Percentiles rank a stretch among this genome's conserved stretches.
Conservation (phyloP, 2,888 invertebrate species). For the Synergus laeviventris region DNA sequence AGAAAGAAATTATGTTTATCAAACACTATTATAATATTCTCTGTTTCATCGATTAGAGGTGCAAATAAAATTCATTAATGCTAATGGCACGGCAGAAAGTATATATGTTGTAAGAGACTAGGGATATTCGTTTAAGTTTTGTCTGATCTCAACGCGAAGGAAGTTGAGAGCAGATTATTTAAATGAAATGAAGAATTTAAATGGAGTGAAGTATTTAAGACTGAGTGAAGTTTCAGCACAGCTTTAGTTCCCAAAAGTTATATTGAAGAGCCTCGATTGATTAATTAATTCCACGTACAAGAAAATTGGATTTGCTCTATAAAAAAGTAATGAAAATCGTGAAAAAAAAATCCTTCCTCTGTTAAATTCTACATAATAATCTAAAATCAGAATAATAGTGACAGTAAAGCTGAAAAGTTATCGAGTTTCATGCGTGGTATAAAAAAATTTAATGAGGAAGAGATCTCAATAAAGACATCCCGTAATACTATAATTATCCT, state of each 20-base stretch:
- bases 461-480: too few relatives aligned
- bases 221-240: conserved; percentile 53
- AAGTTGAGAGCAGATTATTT: conserved; percentile 59
- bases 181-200: conserved; percentile 60
- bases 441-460: too few relatives aligned
- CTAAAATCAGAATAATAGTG: background rate
- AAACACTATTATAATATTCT: too few relatives aligned
- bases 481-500: too few relatives aligned
- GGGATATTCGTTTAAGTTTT: conserved; percentile 51
- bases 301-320: background rate
- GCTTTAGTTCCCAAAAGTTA: background rate
- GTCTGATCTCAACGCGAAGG: conserved; percentile 42
- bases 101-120: background rate
- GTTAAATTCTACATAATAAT: background rate
- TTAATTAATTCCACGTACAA: background rate
- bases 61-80: background rate
- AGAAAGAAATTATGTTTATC: background rate
- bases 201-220: conserved; percentile 58
- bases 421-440: too few relatives aligned
- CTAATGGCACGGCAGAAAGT: background rate
- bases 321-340: background rate
- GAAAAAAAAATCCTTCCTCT: background rate
- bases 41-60: background rate
- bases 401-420: too few relatives aligned
- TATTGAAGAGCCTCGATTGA: background rate